A percentile compares a stretch with the other conserved stretches of the same genome.
Evolutionary conservation across 2,797 vertebrate genomes (phyloP).

Genomic region (Siniperca scherzeri): DNA sequence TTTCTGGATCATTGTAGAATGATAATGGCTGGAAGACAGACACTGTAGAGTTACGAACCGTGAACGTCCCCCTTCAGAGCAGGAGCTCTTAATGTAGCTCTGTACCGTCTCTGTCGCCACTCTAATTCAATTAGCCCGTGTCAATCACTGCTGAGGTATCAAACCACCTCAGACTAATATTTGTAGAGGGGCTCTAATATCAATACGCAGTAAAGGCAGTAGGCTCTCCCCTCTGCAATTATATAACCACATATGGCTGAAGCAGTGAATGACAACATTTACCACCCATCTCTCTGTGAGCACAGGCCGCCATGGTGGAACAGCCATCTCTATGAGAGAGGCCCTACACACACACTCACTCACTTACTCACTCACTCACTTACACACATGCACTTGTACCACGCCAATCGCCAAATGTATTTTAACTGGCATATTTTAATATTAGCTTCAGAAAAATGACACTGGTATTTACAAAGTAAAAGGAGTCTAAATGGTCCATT

Average conservation of each 20-base stretch:
- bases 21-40: constrained; percentile 68
- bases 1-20: constrained; percentile 57
- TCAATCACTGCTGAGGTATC: constrained; percentile 82
- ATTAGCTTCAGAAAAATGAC: constrained; percentile 87
- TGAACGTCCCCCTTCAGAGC: constrained; percentile 67
- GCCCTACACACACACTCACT: constrained; percentile 23
- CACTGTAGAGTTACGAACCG: constrained; percentile 53
- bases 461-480: constrained; percentile 86
- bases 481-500: constrained; percentile 85
- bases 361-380: background rate
- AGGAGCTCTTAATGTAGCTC: constrained; percentile 74
- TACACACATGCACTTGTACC: constrained; percentile 21
- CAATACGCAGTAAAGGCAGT: constrained; percentile 75
- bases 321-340: constrained; percentile 61
- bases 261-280: constrained; percentile 83
- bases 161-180: constrained; percentile 80
- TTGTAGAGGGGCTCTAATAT: constrained; percentile 81
- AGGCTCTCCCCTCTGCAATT: constrained; percentile 69
- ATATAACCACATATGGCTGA: constrained; percentile 74
- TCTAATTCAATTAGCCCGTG: constrained; percentile 81
- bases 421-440: constrained; percentile 86
- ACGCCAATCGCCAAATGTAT: constrained; percentile 73
- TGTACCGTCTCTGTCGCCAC: constrained; percentile 69
- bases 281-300: constrained; percentile 71
- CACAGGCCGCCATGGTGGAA: constrained; percentile 58